Conservation (phyloP, 1,140 invertebrate species). For the Coptotermes formosanus region DNA sequence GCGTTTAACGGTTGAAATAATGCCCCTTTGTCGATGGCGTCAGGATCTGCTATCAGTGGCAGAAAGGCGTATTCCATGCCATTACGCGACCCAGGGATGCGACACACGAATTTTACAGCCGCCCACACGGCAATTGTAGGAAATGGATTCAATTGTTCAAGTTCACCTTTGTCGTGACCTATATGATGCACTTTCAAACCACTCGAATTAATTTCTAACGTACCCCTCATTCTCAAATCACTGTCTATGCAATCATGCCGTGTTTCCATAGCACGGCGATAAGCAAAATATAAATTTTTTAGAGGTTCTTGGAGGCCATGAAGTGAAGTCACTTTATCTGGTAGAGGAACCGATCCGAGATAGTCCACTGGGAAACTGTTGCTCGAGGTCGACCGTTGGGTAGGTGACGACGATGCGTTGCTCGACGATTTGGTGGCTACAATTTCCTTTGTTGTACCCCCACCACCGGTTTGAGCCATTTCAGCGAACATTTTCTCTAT, state of each 20-base stretch:
- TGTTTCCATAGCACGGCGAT: constrained; percentile 15
- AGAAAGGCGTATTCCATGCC: constrained; percentile 68
- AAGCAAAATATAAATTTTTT: constrained; percentile 68
- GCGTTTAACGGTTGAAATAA: constrained; percentile 54
- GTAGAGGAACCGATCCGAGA: constrained; percentile 73
- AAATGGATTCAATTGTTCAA: constrained; percentile 70
- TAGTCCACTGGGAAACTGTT: constrained; percentile 73
- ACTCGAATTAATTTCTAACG: constrained; percentile 66
- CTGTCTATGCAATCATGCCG: background rate
- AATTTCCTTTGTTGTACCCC: constrained; percentile 21
- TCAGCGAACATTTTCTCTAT: constrained; percentile 85
- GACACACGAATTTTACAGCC: constrained; percentile 69
- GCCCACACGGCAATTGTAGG: constrained; percentile 90
- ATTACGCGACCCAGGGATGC: background rate
- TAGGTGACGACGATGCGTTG: constrained; percentile 42
- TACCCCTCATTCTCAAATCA: constrained; percentile 44
- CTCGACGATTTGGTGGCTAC: background rate
- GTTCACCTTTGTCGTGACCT: constrained; percentile 44
- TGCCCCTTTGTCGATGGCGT: constrained; percentile 69
- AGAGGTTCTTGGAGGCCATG: constrained; percentile 78
- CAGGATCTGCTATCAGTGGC: constrained; percentile 80
- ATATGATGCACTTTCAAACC: constrained; percentile 64
- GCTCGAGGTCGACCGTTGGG: constrained; percentile 44
- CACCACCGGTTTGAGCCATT: constrained; percentile 54
- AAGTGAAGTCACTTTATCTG: constrained; percentile 76